These are phyloP conservation scores for Lagopus muta DNA, from an alignment of 2,113 vertebrate genomes.

Conservation along the genomic window DNA sequence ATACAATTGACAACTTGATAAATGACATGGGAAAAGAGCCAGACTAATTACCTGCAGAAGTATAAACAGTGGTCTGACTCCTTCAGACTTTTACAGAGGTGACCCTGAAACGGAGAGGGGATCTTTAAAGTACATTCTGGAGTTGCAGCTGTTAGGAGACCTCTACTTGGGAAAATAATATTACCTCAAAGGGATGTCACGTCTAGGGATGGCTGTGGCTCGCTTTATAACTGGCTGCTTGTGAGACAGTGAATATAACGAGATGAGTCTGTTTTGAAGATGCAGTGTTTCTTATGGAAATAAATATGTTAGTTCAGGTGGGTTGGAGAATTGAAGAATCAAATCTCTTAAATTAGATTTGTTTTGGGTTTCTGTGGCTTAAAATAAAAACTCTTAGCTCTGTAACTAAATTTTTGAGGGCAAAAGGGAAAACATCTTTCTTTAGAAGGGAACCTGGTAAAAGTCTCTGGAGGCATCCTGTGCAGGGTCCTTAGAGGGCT, in stretches of 20 bases:
- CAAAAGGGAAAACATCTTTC: background rate
- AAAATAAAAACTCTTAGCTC: background rate
- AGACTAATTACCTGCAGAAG: constrained; percentile 60
- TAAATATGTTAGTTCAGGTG: background rate
- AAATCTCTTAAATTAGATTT: constrained; percentile 21
- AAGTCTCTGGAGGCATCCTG: constrained; percentile 15
- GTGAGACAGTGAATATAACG: background rate
- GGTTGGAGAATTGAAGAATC: background rate
- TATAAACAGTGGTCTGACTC: constrained; percentile 39
- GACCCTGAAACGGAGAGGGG: constrained; percentile 59
- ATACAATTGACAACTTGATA: constrained; percentile 61
- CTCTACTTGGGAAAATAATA: constrained; percentile 53
- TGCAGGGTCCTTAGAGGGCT: constrained; percentile 10
- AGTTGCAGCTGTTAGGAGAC: constrained; percentile 55
- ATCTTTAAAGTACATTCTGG: constrained; percentile 37
- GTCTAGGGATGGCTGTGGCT: constrained; percentile 19
- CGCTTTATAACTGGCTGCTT: background rate
- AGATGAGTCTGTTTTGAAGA: background rate
- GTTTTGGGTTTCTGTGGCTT: constrained; percentile 9
- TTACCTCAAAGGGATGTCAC: constrained; percentile 50
- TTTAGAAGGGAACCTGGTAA: background rate
- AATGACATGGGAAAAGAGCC: constrained; percentile 42
- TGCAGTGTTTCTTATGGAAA: background rate
- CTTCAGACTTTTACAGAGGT: constrained; percentile 42
- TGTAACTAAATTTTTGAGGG: background rate